phyloP scores from a whole-genome alignment of 2,797 vertebrate species.

The Pangasius krempfi region DNA sequence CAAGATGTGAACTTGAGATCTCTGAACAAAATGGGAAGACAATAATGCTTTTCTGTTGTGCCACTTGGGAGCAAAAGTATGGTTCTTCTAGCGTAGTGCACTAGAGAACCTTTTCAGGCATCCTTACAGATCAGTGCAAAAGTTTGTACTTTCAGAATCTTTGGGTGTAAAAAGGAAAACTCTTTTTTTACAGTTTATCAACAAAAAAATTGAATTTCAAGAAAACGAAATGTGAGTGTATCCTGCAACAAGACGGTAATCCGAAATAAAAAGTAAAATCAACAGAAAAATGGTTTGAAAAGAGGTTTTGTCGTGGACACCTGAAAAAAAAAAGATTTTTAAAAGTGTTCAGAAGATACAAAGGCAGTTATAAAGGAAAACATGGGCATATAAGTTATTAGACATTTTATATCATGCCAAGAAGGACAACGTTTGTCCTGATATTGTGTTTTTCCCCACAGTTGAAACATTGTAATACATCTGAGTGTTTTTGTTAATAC shows the following conservation, averaged over 20 bases:
- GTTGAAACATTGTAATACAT: not conserved
- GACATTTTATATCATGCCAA: not conserved
- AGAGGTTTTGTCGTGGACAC: not conserved
- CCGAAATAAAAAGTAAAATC: not conserved
- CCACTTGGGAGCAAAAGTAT: not conserved
- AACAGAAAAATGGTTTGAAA: not conserved
- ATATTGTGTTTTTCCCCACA: not conserved
- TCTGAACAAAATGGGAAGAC: not conserved
- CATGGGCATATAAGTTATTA: not conserved
- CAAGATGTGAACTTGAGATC: not conserved
- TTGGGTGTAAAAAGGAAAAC: not conserved
- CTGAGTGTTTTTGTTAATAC: not conserved
- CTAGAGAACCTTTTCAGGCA: not conserved
- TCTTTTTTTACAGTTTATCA: not conserved
- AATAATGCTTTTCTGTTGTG: not conserved
- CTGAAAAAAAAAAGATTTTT: not conserved
- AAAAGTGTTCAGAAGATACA: not conserved
- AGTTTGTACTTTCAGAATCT: not conserved
- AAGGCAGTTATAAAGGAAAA: not conserved
- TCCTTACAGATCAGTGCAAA: not conserved
- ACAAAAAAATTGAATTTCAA: not conserved
- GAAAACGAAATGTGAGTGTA: not conserved
- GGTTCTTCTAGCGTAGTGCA: not conserved
- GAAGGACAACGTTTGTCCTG: not conserved
- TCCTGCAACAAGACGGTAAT: not conserved